Evolutionary conservation across 2,113 vertebrate genomes (phyloP).

Genomic region (Tragelaphus scriptus): DNA sequence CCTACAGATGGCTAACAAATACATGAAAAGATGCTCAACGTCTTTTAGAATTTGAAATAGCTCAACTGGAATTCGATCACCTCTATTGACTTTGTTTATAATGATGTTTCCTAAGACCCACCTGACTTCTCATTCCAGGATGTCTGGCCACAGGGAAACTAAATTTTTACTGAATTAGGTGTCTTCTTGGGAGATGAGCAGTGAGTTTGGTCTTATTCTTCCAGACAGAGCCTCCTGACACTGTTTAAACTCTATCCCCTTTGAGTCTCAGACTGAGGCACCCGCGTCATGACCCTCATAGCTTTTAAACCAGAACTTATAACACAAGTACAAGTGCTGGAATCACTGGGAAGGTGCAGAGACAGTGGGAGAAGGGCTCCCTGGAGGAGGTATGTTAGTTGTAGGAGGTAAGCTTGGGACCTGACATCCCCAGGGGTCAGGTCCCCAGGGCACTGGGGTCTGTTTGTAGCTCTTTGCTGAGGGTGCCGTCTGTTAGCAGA

Average conservation of each 20-base stretch:
- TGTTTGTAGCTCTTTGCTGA: neutral
- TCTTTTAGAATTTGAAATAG: too few species aligned
- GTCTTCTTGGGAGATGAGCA: neutral
- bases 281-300: rapidly evolving
- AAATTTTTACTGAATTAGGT: neutral
- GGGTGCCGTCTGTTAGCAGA: neutral
- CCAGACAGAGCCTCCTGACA: neutral
- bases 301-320: neutral
- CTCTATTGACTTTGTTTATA: too few species aligned
- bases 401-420: neutral
- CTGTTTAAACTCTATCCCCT: too few species aligned
- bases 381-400: too few species aligned
- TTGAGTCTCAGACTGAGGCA: neutral
- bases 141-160: neutral
- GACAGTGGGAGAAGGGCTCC: neutral
- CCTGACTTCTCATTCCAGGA: too few species aligned
- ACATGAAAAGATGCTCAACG: too few species aligned
- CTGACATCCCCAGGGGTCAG: neutral
- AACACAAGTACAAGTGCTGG: neutral
- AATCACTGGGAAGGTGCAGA: neutral
- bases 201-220: neutral
- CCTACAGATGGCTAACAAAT: too few species aligned
- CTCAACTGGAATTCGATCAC: too few species aligned
- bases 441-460: neutral
- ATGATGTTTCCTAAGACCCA: too few species aligned